phyloP scores from a whole-genome alignment of 2,113 vertebrate species.

The Thermophis baileyi region DNA sequence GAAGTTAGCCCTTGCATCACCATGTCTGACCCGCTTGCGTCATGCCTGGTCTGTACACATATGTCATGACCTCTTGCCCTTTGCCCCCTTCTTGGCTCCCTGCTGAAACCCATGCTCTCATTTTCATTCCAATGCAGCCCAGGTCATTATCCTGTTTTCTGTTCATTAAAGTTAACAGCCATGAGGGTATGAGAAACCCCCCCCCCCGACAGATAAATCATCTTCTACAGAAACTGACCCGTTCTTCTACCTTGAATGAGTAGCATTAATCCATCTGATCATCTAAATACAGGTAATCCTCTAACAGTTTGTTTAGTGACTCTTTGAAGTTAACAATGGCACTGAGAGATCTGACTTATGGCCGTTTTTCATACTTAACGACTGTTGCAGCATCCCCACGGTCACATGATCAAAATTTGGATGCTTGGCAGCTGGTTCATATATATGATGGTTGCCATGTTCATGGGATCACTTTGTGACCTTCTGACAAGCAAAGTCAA shows the following conservation, averaged over 20 bases:
- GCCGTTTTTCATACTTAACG: too few relatives aligned
- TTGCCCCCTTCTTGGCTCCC: not conserved
- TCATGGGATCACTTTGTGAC: too few relatives aligned
- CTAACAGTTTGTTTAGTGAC: too few relatives aligned
- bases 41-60: not conserved
- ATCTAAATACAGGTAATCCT: not conserved
- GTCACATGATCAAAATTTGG: too few relatives aligned
- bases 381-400: too few relatives aligned
- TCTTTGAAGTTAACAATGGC: too few relatives aligned
- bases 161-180: not conserved
- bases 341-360: too few relatives aligned
- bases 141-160: not conserved
- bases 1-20: not conserved
- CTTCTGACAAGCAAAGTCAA: too few relatives aligned
- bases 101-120: not conserved
- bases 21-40: not conserved
- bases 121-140: not conserved
- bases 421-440: too few relatives aligned
- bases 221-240: not conserved
- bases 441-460: too few relatives aligned
- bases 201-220: not conserved
- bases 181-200: not conserved
- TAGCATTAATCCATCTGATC: not conserved
- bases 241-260: not conserved
- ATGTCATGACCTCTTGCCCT: not conserved